These are phyloP conservation scores for Callyntrura guangdongensis DNA, from an alignment of 2,888 invertebrate genomes.

Conservation along the genomic window DNA sequence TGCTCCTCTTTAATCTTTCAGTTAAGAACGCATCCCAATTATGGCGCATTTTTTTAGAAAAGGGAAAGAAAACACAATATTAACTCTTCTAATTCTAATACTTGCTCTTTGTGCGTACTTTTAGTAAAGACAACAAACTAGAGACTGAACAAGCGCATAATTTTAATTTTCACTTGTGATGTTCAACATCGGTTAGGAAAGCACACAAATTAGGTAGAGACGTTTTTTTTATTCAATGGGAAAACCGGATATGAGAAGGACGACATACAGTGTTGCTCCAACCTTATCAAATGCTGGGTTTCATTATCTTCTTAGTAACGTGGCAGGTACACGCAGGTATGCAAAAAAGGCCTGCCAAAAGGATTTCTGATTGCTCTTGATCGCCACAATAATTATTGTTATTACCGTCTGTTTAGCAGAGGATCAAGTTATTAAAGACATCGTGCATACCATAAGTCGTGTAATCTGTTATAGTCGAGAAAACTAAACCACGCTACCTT, in stretches of 20 bases:
- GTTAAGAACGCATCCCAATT: too few relatives aligned
- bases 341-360: neutral
- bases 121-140: too few relatives aligned
- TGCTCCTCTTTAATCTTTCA: too few relatives aligned
- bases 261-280: slow-evolving; percentile 2
- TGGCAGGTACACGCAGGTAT: too few relatives aligned
- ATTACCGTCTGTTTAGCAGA: slow-evolving; percentile 4
- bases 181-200: too few relatives aligned
- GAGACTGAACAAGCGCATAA: too few relatives aligned
- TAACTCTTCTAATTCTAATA: too few relatives aligned
- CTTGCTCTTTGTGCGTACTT: too few relatives aligned
- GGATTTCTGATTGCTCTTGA: slow-evolving; percentile 7
- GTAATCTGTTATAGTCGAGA: neutral
- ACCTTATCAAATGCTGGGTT: neutral
- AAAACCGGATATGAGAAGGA: slow-evolving; percentile 62
- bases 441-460: slow-evolving; percentile 13
- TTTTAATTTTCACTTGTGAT: too few relatives aligned
- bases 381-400: slow-evolving; percentile 17
- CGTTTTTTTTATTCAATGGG: neutral
- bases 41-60: too few relatives aligned
- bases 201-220: neutral
- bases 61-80: too few relatives aligned
- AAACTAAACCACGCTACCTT: too few relatives aligned
- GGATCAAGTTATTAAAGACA: slow-evolving; percentile 60
- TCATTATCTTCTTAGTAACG: neutral